Percentiles rank a stretch among this genome's conserved stretches.
phyloP scores from a whole-genome alignment of 2,888 invertebrate species.

The Acrocyrtus sp. region DNA sequence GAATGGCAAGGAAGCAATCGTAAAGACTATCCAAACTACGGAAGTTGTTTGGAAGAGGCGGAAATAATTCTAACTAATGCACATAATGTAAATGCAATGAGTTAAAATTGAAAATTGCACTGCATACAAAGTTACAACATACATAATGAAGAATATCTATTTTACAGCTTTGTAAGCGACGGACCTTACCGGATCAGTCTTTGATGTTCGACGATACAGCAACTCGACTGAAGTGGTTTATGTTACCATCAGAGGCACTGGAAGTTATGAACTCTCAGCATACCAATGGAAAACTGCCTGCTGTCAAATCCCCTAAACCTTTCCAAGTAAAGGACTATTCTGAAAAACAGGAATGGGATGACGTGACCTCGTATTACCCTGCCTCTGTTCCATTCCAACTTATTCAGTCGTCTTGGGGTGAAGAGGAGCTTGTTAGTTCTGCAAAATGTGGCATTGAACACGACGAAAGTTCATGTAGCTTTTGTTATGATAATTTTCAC shows the following conservation, averaged over 20 bases:
- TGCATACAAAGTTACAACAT: not conserved
- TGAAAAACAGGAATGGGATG: conserved; percentile 20
- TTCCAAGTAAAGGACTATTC: conserved; percentile 42
- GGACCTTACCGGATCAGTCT: conserved; percentile 79
- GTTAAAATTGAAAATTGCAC: not conserved
- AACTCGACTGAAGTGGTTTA: conserved; percentile 84
- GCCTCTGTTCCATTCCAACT: conserved; percentile 56
- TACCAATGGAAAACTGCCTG: conserved; percentile 7
- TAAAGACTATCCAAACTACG: conserved; percentile 73
- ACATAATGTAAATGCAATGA: conserved; percentile 71
- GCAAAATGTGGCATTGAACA: conserved; percentile 27
- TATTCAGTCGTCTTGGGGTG: conserved; percentile 48
- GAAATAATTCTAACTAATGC: conserved; percentile 81
- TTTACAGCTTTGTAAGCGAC: conserved; percentile 75
- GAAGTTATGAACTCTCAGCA: conserved; percentile 69
- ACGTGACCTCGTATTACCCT: conserved; percentile 22
- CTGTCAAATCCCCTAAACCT: conserved; percentile 44
- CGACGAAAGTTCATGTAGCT: conserved; percentile 49
- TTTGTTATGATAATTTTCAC: conserved; percentile 48
- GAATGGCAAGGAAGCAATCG: conserved; percentile 70
- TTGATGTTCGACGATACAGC: conserved; percentile 76
- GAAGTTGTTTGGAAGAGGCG: conserved; percentile 82
- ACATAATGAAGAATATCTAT: too few relatives aligned
- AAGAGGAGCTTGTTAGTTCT: conserved; percentile 28
- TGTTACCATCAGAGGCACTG: conserved; percentile 88